Percentiles rank a stretch among this genome's conserved stretches.
Evolutionary conservation across 2,888 invertebrate genomes (phyloP).

Genomic region (Apamea crenata): DNA sequence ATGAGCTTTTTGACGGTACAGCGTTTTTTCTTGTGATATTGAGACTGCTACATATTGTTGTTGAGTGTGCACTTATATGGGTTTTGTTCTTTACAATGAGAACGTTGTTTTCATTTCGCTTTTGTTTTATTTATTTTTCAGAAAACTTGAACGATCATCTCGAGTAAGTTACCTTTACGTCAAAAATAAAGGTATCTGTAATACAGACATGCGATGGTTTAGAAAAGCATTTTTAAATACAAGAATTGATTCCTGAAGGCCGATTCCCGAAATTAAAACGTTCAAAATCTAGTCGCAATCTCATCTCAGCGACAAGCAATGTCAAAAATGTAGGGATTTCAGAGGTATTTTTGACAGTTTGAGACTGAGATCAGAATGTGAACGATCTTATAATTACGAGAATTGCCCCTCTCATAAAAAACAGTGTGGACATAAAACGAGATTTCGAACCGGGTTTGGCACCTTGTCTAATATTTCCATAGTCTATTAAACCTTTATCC

Average conservation of each 20-base stretch:
- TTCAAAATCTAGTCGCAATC: neutral
- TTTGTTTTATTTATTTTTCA: too few species aligned
- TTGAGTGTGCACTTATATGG: neutral
- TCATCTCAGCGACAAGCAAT: too few species aligned
- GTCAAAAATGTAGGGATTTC: neutral
- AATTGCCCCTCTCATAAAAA: neutral
- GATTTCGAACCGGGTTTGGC: neutral
- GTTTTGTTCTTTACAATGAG: neutral
- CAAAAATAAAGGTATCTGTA: neutral
- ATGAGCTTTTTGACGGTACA: constrained; percentile 4
- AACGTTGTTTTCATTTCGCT: neutral
- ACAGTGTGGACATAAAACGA: neutral
- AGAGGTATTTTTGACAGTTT: neutral
- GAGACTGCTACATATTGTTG: constrained; percentile 16
- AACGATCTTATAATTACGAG: neutral
- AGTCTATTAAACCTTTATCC: neutral
- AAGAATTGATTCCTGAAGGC: neutral
- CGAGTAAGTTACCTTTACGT: neutral
- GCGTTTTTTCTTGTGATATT: constrained; percentile 22
- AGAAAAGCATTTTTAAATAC: neutral
- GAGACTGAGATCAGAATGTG: neutral
- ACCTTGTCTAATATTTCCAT: neutral
- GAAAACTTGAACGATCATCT: constrained; percentile 5
- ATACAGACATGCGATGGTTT: neutral
- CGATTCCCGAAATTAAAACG: neutral